A percentile compares a stretch with the other conserved stretches of the same genome.
Conservation (phyloP, 2,888 invertebrate genomes). For the Agrochola lota region DNA sequence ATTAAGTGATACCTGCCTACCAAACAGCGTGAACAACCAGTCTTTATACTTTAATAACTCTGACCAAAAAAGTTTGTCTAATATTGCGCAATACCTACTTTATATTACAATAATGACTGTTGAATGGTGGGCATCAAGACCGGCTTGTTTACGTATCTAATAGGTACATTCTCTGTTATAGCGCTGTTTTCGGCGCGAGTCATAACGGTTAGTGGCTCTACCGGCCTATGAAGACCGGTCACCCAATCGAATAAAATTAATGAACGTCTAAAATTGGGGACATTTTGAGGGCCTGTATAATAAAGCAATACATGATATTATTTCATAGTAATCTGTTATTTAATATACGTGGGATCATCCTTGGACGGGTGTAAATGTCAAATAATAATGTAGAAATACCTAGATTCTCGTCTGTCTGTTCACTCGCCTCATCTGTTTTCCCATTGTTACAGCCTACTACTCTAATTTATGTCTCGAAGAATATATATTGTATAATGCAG, state of each 20-base stretch:
- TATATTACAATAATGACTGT: slow-evolving; percentile 11
- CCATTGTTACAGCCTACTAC: background rate
- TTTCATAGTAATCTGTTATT: background rate
- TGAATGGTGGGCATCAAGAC: slow-evolving; percentile 26
- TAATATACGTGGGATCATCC: slow-evolving; percentile 10
- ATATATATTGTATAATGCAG: background rate
- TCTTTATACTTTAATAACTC: slow-evolving; percentile 8
- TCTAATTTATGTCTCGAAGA: background rate
- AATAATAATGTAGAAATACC: background rate
- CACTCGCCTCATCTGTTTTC: background rate
- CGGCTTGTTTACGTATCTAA: slow-evolving; percentile 18
- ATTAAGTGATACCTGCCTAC: background rate
- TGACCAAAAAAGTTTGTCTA: background rate
- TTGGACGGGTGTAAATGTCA: slow-evolving; percentile 30
- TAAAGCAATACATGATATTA: slow-evolving; percentile 1
- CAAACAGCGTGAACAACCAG: slow-evolving; percentile 29
- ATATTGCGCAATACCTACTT: slow-evolving; percentile 47
- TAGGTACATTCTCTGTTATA: slow-evolving; percentile 2
- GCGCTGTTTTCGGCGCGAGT: slow-evolving; percentile 12
- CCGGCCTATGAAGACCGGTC: background rate
- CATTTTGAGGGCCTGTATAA: background rate
- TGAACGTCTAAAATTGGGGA: background rate
- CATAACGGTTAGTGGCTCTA: slow-evolving; percentile 16
- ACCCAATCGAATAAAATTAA: background rate
- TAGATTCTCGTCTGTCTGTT: background rate